Percentiles rank a stretch among this genome's conserved stretches.
phyloP scores from a whole-genome alignment of 2,797 vertebrate species.

The Bryconaethiops microstoma region DNA sequence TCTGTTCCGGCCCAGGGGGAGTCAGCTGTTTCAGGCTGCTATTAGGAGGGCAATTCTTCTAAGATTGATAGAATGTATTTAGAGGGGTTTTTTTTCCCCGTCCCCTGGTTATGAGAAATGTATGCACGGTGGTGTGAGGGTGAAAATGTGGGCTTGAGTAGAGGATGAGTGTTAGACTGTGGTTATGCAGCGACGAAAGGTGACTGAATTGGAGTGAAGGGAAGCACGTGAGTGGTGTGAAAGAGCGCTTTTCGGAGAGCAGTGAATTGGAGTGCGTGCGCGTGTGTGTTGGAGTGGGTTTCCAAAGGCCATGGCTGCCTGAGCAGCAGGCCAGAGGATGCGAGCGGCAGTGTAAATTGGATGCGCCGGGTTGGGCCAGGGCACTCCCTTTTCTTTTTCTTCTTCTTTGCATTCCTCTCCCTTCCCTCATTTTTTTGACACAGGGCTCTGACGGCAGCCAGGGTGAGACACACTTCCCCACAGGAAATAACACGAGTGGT shows the following conservation, averaged over 20 bases:
- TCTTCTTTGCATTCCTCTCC: neutral
- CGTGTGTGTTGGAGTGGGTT: neutral
- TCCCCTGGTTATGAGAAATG: constrained; percentile 53
- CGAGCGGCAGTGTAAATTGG: constrained; percentile 49
- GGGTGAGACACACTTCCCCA: constrained; percentile 40
- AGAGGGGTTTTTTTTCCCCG: constrained; percentile 69
- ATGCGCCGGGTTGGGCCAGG: constrained; percentile 30
- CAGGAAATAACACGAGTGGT: constrained; percentile 60
- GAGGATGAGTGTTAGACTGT: constrained; percentile 17
- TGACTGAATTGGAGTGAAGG: constrained; percentile 4
- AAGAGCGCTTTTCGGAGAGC: neutral
- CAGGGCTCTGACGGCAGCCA: constrained; percentile 13
- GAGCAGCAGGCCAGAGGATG: constrained; percentile 46
- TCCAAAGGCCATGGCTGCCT: constrained; percentile 30
- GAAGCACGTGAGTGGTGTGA: neutral
- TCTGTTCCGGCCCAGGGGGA: constrained; percentile 76
- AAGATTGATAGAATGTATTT: constrained; percentile 67
- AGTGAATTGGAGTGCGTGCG: constrained; percentile 1
- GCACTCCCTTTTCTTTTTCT: neutral
- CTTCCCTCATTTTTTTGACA: constrained; percentile 15
- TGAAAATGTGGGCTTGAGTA: constrained; percentile 17
- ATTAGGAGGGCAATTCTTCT: constrained; percentile 58
- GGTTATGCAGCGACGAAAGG: constrained; percentile 34
- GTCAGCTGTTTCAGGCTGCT: constrained; percentile 74
- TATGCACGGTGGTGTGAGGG: constrained; percentile 33